Base-by-base conservation (phyloP, 2,797 vertebrate genomes). In the Mareca strepera region DNA sequence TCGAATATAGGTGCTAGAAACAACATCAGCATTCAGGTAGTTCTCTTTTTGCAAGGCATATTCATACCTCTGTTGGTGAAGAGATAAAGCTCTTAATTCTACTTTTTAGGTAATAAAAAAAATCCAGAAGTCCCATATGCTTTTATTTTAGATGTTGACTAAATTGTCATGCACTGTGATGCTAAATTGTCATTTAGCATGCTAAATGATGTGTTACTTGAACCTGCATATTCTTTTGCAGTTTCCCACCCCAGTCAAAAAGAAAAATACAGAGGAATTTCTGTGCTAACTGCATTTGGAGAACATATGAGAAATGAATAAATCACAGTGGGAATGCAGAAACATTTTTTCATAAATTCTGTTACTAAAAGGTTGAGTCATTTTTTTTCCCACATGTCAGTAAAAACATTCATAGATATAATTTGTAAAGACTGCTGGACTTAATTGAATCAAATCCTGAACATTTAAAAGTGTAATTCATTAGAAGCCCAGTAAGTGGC, bases 401-500 rank as follows among this genome's bases (percentile, higher is more conserved):
- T 52, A 37, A 41, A 64, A 72, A 50, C 41, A 79, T 68, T 59
- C 33, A 37, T 37, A 59, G 62, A 21, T 52, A 43, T 8, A 50
- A 37, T 56, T n/a, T 67, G 20, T 55, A 35, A 56, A 84, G 37
- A 12, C 26, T 4, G 8, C 9, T 6, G 9, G 56, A 21, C 39
- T 77, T 60, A 21, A 88, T 25, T 33, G 21, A n/a, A 41, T 50
- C 28, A 20, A 72, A 22, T 10, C 43, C 3, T 5, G 12, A 48
- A 59, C 43, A 41, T 28, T 56, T 76, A 5, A 31, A 86, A 48
- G 39, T 92, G 95, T 67, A 94, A 48, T 96, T 95, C 89, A 44
- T 15, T 7, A 9, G 8, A 74, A 80, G 44, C 25, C 95, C 94
- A 59, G 52, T n/a, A 78, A 92, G 91, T 48, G 95, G 92, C 96